Evolutionary conservation across 2,113 vertebrate species (phyloP), one percentile per base, ranked within the genome.

Genomic region (Tachysurus vachellii): DNA sequence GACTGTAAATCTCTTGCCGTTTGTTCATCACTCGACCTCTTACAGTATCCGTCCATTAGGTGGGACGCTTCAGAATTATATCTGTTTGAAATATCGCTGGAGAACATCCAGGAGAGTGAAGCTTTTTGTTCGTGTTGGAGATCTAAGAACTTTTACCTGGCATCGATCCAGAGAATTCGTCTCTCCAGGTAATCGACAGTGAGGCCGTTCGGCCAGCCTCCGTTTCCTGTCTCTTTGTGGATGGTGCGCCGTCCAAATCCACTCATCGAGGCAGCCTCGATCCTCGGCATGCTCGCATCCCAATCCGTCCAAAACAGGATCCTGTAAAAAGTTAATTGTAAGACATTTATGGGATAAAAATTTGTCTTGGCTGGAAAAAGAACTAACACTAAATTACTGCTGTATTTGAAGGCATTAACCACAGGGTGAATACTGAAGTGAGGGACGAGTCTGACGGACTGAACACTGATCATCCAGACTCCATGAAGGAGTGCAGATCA

Each of bases 301-400:
- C 98, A 99, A 90, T 99, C 98, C 0, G 98, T 99, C 98, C 98
- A 99, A 93, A 99, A 99, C 13, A 99, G 95, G 91, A 99, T 99
- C 90, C 98, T 96, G 87, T 71, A 61, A 26, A 36, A 3, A 50
- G 31, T 59, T 36, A 4, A 77, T 64, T 26, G 86, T 71, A 9
- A 31, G n/a, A 7, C 53, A 42, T 50, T 50, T 5, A 3, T 7
- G 31, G 66, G 28, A 68, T 9, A 68, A 17, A 71, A 42, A 44
- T 16, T 10, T 6, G 3, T 28, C n/a, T 14, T 28, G 6, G 36
- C 71, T 47, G 42, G 42, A 47, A 75, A 75, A 75, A 26, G 0
- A 23, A 9, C 36, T 14, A 4, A 21, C 42, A 42, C 19, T 71
- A 31, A 71, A 2, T n/a, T 68, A 71, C 31, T 17, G 68, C 1